Evolutionary conservation across 2,888 invertebrate species (phyloP), one percentile per base, ranked within the genome.

Genomic region (Lycocerus yunnanus): DNA sequence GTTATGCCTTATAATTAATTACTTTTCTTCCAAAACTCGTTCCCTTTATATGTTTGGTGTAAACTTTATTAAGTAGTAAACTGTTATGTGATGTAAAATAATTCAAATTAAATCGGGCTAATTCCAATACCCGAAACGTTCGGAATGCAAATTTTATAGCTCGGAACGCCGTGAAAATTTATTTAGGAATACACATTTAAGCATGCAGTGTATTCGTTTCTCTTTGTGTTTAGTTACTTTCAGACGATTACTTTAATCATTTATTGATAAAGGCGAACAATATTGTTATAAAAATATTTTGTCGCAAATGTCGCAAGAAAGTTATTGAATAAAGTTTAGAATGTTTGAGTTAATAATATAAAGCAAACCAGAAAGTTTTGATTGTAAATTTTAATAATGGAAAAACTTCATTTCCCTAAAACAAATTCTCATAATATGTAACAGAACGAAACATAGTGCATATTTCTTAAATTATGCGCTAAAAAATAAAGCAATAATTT

Each of bases 191-290:
- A 63, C 72, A 72, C 61, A 16, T 63, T 63, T 18, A 63, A 63
- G 20, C 61, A 63, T 63, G 61, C 61, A 63, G 16, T 63, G 20
- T 63, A 63, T 20, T 18, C 61, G 20, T 63, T 63, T 63, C 61
- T 63, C 61, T 63, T 69, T 74, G 43, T 43, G 74, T 73, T 73
- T 75, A 72, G n/a, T n/a, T n/a, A n/a, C n/a, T n/a, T n/a, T n/a
- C n/a, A n/a, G n/a, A n/a, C n/a, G n/a, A n/a, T n/a, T n/a, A n/a
- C n/a, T n/a, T n/a, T n/a, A n/a, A n/a, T n/a, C n/a, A n/a, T 21
- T 3, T 3, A 2, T 9, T 21, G 21, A 21, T 21, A 9, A n/a
- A 43, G 6, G 8, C 8, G n/a, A 8, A n/a, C 1, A 43, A 43
- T 43, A 6, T n/a, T 43, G n/a, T 6, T 0, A 6, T 2, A 43